Evolutionary conservation across 1,140 invertebrate genomes (phyloP).

Genomic region (Sarcophaga bullata): DNA sequence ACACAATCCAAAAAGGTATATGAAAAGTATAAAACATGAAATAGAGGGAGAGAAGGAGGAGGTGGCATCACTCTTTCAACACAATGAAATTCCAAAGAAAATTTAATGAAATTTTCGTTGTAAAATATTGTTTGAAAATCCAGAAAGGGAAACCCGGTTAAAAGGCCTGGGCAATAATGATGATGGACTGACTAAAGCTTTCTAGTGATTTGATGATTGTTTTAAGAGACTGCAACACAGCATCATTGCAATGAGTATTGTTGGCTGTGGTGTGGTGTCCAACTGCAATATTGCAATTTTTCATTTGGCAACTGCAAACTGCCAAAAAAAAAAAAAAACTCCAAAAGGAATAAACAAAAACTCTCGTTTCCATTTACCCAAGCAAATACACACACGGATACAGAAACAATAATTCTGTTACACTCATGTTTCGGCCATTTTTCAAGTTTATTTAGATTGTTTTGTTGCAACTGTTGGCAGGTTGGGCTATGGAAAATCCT

Average conservation of each 20-base stretch:
- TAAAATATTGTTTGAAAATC: neutral
- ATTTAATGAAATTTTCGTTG: conserved; percentile 19
- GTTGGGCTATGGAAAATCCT: conserved; percentile 5
- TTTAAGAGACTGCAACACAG: neutral
- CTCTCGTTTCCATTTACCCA: neutral
- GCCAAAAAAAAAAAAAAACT: neutral
- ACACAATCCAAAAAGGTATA: neutral
- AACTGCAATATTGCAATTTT: conserved; percentile 22
- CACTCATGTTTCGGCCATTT: neutral
- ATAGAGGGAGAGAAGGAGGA: too few relatives aligned
- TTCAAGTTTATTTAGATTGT: conserved; percentile 4
- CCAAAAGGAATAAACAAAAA: neutral
- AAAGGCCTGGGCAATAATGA: neutral
- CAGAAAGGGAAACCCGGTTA: neutral
- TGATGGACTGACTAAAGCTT: conserved; percentile 9
- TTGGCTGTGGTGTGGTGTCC: too few relatives aligned
- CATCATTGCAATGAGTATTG: neutral
- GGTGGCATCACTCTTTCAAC: neutral
- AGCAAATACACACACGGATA: neutral
- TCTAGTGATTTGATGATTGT: conserved; percentile 17
- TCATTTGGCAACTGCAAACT: neutral
- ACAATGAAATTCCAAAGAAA: conserved; percentile 18
- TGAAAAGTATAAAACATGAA: neutral
- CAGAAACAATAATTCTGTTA: neutral
- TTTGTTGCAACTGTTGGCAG: neutral